Percentiles rank a stretch among this genome's conserved stretches.
phyloP scores from a whole-genome alignment of 2,888 invertebrate species.

The Arge pagana region DNA sequence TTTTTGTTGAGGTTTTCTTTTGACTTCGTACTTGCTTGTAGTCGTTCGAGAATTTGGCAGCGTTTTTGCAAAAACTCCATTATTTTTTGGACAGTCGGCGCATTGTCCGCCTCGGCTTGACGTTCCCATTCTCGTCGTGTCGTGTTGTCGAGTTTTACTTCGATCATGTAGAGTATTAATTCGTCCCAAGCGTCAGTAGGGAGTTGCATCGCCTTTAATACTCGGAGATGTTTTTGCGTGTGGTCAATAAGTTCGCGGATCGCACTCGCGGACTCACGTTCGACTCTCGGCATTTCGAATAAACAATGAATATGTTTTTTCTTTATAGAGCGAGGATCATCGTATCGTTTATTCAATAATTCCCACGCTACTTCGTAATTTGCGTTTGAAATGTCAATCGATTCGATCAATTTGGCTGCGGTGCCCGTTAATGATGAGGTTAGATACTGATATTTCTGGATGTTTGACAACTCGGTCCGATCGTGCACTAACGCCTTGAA shows the following conservation, averaged over 20 bases:
- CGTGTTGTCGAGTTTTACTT: conserved; percentile 3
- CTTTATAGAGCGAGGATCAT: conserved; percentile 20
- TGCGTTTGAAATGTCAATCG: conserved; percentile 26
- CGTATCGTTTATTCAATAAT: conserved; percentile 15
- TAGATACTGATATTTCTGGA: conserved; percentile 30
- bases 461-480: conserved; percentile 3
- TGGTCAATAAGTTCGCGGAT: conserved; percentile 26
- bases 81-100: conserved; percentile 6
- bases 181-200: conserved; percentile 30
- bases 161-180: conserved; percentile 28
- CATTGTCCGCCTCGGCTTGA: conserved; percentile 9
- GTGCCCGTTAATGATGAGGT: conserved; percentile 14
- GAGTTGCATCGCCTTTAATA: conserved; percentile 23
- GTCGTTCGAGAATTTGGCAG: conserved; percentile 16
- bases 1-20: too few relatives aligned
- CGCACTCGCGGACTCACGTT: conserved; percentile 19
- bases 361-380: conserved; percentile 28
- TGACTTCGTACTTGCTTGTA: not conserved
- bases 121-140: conserved; percentile 13
- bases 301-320: conserved; percentile 21
- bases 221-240: conserved; percentile 8
- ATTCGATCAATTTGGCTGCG: conserved; percentile 28
- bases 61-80: conserved; percentile 13
- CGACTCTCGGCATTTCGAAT: conserved; percentile 7
- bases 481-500: conserved; percentile 1